Conservation (phyloP, 2,797 vertebrate species). For the Buphagus erythrorhynchus region DNA sequence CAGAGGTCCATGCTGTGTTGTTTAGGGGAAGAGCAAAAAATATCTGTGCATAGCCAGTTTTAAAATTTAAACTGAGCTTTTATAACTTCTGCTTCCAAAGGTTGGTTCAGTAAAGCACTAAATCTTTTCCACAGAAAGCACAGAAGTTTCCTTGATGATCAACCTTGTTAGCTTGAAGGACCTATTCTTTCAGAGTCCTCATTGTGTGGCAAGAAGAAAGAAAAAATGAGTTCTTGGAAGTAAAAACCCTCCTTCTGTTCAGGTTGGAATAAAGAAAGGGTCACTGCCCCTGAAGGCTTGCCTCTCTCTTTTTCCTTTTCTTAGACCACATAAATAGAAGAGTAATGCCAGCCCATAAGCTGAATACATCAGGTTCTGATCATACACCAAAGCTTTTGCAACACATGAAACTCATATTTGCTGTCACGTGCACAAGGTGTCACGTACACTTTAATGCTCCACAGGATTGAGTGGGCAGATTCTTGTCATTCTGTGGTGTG, state of each 20-base stretch:
- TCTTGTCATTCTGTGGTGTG: background rate
- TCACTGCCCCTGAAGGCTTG: conserved; percentile 33
- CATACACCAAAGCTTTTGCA: conserved; percentile 32
- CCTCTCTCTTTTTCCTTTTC: conserved; percentile 27
- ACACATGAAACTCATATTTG: background rate
- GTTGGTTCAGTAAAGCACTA: background rate
- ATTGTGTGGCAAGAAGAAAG: conserved; percentile 48
- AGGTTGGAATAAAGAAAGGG: conserved; percentile 58
- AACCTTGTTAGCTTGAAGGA: conserved; percentile 48
- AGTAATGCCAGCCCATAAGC: background rate
- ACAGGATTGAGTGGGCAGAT: background rate
- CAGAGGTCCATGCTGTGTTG: background rate
- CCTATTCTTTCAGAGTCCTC: background rate
- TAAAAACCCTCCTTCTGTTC: conserved; percentile 46
- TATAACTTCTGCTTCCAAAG: background rate
- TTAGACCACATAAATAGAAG: conserved; percentile 48
- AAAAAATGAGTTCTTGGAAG: conserved; percentile 48
- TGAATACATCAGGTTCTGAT: conserved; percentile 37
- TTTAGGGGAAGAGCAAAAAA: background rate
- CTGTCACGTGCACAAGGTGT: background rate
- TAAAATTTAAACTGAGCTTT: conserved; percentile 22
- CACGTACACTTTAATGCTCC: background rate
- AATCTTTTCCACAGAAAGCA: conserved; percentile 39
- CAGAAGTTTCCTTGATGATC: conserved; percentile 50
- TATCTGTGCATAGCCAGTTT: background rate